phyloP scores from a whole-genome alignment of 2,888 invertebrate genomes.

The Galerucella calmariensis region DNA sequence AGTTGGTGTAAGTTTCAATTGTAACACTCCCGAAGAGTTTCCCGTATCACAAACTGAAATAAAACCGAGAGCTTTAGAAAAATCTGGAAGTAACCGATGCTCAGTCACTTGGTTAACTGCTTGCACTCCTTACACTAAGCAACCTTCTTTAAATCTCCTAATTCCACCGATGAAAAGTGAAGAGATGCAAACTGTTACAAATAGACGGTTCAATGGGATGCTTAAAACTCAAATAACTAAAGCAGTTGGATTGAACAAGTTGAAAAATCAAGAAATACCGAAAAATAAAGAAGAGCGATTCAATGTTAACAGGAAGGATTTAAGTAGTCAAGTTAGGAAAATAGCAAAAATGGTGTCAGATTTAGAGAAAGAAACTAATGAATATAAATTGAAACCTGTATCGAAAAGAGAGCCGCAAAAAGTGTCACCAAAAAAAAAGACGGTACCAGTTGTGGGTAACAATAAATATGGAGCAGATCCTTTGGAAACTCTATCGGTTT shows the following conservation, averaged over 20 bases:
- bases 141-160: not conserved
- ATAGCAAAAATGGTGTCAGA: not conserved
- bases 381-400: not conserved
- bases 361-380: not conserved
- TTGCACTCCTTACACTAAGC: constrained; percentile 1
- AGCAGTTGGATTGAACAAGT: not conserved
- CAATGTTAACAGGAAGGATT: not conserved
- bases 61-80: not conserved
- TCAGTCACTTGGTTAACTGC: constrained; percentile 6
- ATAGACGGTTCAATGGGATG: constrained; percentile 15
- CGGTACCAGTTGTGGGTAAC: not conserved
- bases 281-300: not conserved
- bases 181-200: not conserved
- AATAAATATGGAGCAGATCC: not conserved
- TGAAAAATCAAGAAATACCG: not conserved
- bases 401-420: not conserved
- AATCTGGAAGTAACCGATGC: not conserved
- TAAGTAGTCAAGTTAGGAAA: not conserved
- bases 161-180: not conserved
- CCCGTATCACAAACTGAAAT: constrained; percentile 3
- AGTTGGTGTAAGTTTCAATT: not conserved
- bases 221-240: constrained; percentile 19
- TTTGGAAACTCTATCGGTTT: not conserved
- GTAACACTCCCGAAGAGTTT: constrained; percentile 5
- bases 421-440: not conserved